These are phyloP conservation scores for Charanyca ferruginea DNA, from an alignment of 2,888 invertebrate genomes.

Conservation along the genomic window DNA sequence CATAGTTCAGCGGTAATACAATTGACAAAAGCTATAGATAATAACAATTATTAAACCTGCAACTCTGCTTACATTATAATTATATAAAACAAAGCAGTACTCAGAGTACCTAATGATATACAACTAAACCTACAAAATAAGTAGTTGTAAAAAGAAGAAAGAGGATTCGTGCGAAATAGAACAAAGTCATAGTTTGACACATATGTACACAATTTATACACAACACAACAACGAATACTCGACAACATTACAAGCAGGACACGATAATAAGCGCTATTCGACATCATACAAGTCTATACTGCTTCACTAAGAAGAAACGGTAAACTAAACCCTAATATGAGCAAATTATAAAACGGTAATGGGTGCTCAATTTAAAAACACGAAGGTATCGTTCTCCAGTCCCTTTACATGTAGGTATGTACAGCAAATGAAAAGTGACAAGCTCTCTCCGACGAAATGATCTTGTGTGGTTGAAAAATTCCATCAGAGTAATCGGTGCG, in stretches of 20 bases:
- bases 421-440: conserved; percentile 75
- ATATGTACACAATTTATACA: conserved; percentile 42
- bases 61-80: conserved; percentile 41
- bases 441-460: conserved; percentile 61
- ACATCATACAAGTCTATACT: conserved; percentile 50
- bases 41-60: conserved; percentile 36
- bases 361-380: conserved; percentile 88
- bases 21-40: conserved; percentile 37
- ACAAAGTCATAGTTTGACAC: conserved; percentile 38
- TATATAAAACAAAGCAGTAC: conserved; percentile 44
- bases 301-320: conserved; percentile 58
- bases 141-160: conserved; percentile 39
- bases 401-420: conserved; percentile 65
- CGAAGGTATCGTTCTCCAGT: conserved; percentile 83
- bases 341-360: conserved; percentile 80
- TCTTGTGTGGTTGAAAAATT: conserved; percentile 46
- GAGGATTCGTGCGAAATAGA: conserved; percentile 44
- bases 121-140: conserved; percentile 39
- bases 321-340: conserved; percentile 71
- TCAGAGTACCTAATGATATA: conserved; percentile 45
- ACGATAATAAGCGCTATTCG: conserved; percentile 58
- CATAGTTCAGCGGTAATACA: conserved; percentile 40
- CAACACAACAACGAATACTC: conserved; percentile 57
- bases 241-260: conserved; percentile 58
- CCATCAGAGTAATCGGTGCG: conserved; percentile 72